These are phyloP conservation scores for Limanda limanda DNA, from an alignment of 2,113 vertebrate genomes.

Conservation along the genomic window DNA sequence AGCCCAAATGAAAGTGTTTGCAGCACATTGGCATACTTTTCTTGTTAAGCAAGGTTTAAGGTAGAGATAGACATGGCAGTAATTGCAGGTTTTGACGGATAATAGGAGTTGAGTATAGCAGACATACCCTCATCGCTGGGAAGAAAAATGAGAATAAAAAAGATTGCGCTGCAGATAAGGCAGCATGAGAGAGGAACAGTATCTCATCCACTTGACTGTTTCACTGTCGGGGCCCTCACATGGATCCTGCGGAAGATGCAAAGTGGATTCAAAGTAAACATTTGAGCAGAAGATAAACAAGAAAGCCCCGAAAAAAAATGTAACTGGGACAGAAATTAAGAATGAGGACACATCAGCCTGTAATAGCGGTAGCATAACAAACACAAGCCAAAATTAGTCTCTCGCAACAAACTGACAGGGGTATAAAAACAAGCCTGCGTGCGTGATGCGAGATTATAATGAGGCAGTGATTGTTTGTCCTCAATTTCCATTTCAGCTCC, in stretches of 20 bases:
- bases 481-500: conserved; percentile 78
- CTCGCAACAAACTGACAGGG: conserved; percentile 80
- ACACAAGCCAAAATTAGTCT: conserved; percentile 83
- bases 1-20: conserved; percentile 87
- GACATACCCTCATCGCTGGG: conserved; percentile 55
- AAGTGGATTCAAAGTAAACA: conserved; percentile 64
- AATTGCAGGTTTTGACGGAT: conserved; percentile 84
- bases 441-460: conserved; percentile 78
- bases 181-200: conserved; percentile 41
- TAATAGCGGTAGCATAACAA: conserved; percentile 82
- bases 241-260: conserved; percentile 41
- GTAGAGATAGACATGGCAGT: conserved; percentile 85
- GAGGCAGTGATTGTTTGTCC: conserved; percentile 82
- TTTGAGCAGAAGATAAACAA: conserved; percentile 72
- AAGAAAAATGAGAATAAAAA: conserved; percentile 59
- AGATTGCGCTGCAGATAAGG: conserved; percentile 65
- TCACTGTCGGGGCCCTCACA: conserved; percentile 37
- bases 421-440: conserved; percentile 78
- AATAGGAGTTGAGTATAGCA: conserved; percentile 81
- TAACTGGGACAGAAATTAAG: conserved; percentile 81
- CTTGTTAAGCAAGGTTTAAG: conserved; percentile 90
- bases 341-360: conserved; percentile 85
- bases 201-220: conserved; percentile 56
- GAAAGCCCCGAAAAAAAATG: conserved; percentile 40
- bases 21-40: conserved; percentile 87